Percentiles rank a stretch among this genome's conserved stretches.
Evolutionary conservation across 2,888 invertebrate genomes (phyloP).

Genomic region (Caenorhabditis zanzibari): DNA sequence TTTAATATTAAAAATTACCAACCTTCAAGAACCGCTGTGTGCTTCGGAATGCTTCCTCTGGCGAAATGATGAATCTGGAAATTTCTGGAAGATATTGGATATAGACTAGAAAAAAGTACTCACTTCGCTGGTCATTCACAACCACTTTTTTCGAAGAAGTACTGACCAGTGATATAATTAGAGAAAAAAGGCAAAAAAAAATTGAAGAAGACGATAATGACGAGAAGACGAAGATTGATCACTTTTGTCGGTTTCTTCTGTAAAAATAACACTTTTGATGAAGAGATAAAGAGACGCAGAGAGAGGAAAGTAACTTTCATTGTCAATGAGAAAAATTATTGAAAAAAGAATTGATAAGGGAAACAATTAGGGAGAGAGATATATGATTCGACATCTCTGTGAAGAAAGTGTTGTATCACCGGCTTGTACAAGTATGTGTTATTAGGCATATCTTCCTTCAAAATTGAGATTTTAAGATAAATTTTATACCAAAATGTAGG

Average conservation of each 20-base stretch:
- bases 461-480: too few species aligned
- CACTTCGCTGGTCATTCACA: slow-evolving; percentile 60
- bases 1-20: background rate
- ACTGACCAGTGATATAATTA: background rate
- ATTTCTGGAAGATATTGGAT: too few species aligned
- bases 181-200: slow-evolving; percentile 8
- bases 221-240: slow-evolving; percentile 29
- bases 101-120: slow-evolving; percentile 5
- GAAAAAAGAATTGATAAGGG: background rate
- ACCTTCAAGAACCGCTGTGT: slow-evolving; percentile 49
- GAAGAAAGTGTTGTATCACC: background rate
- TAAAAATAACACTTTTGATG: background rate
- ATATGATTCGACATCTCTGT: slow-evolving; percentile 19
- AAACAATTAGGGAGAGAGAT: slow-evolving; percentile 1
- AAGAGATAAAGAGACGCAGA: background rate
- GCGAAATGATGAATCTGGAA: slow-evolving; percentile 44
- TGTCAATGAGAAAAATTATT: background rate
- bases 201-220: background rate
- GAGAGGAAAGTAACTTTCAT: slow-evolving; percentile 16
- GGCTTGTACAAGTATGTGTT: slow-evolving; percentile 1
- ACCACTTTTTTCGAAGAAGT: slow-evolving; percentile 17
- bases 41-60: slow-evolving; percentile 34
- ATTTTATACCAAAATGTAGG: too few species aligned
- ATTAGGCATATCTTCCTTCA: too few species aligned
- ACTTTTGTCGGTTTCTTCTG: background rate